Conservation (phyloP, 2,797 vertebrate species). For the Ctenopoma kingsleyae region DNA sequence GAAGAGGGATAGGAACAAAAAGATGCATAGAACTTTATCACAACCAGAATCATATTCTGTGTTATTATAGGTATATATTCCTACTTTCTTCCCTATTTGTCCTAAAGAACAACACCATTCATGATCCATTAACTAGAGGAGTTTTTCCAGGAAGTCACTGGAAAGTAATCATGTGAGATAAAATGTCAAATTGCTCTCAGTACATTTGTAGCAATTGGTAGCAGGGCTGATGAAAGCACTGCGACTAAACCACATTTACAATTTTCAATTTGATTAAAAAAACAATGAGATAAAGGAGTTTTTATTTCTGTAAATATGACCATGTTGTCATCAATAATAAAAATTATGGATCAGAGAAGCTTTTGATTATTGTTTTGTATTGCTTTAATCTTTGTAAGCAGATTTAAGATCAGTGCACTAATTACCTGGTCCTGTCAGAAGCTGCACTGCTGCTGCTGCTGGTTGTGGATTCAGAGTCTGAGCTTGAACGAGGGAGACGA, state of each 20-base stretch:
- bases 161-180: too few species aligned
- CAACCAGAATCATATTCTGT: too few species aligned
- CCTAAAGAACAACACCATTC: too few species aligned
- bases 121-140: too few species aligned
- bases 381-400: neutral
- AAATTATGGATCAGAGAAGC: neutral
- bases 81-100: too few species aligned
- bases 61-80: too few species aligned
- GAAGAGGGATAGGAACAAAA: neutral
- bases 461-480: slow-evolving; percentile 97
- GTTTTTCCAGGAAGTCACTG: neutral
- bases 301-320: neutral
- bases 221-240: neutral
- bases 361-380: too few species aligned
- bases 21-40: too few species aligned
- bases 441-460: slow-evolving; percentile 98
- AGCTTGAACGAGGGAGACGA: slow-evolving; percentile 96
- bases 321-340: neutral
- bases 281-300: neutral
- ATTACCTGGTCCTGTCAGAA: slow-evolving; percentile 95
- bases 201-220: neutral
- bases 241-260: neutral
- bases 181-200: neutral
- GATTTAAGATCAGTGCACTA: neutral
- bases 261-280: neutral